Evolutionary conservation across 1,140 invertebrate species (phyloP).

Genomic region (Cylas formicarius): DNA sequence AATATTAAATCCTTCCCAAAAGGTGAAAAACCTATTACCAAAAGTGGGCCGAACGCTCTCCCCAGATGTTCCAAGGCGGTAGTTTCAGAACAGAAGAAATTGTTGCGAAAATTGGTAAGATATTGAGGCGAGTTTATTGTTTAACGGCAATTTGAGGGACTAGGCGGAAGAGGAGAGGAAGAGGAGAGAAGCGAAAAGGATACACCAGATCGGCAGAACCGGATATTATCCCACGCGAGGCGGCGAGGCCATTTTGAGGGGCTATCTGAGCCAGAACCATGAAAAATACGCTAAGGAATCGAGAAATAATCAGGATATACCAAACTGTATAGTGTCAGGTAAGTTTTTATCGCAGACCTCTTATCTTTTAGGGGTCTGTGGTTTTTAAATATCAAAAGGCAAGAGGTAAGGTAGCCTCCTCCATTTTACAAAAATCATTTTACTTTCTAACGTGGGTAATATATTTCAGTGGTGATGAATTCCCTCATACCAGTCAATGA

Average conservation of each 20-base stretch:
- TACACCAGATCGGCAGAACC: slow-evolving; percentile 25
- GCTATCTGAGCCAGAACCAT: slow-evolving; percentile 29
- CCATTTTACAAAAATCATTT: background rate
- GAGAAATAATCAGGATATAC: slow-evolving; percentile 30
- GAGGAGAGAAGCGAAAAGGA: slow-evolving; percentile 17
- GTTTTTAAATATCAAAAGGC: background rate
- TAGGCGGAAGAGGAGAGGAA: slow-evolving; percentile 24
- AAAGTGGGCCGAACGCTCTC: slow-evolving; percentile 13
- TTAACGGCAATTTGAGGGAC: background rate
- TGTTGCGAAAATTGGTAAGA: slow-evolving; percentile 26
- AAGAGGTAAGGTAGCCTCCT: background rate
- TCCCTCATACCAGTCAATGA: slow-evolving; percentile 19
- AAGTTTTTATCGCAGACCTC: background rate
- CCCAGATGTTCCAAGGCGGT: slow-evolving; percentile 15
- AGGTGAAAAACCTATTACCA: slow-evolving; percentile 9
- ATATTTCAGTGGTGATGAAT: slow-evolving; percentile 22
- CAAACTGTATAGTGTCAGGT: slow-evolving; percentile 27
- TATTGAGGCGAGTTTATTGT: background rate
- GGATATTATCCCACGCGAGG: slow-evolving; percentile 24
- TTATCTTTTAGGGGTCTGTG: no score
- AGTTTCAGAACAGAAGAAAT: slow-evolving; percentile 21
- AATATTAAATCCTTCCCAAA: slow-evolving; percentile 14
- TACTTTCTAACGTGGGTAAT: background rate
- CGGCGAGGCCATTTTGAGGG: slow-evolving; percentile 28
- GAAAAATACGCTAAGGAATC: slow-evolving; percentile 21